Percentiles rank a stretch among this genome's conserved stretches.
Evolutionary conservation across 2,888 invertebrate genomes (phyloP).

Genomic region (Bugula neritina): DNA sequence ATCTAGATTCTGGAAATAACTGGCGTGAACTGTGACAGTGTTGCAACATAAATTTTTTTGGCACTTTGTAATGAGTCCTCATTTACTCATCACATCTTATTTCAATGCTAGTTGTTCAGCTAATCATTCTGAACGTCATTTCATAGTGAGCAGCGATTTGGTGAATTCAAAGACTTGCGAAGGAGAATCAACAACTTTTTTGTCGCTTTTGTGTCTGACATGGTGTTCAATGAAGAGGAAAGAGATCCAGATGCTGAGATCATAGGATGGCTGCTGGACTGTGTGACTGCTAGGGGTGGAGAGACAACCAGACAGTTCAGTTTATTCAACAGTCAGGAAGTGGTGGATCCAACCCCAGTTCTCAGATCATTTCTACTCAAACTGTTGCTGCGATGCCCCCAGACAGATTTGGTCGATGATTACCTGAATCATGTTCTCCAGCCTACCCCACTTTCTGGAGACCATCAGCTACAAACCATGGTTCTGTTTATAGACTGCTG

Average conservation of each 20-base stretch:
- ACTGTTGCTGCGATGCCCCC: slow-evolving; percentile 35
- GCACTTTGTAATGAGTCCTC: too few relatives aligned
- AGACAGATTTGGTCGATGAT: not conserved
- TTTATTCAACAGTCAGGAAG: slow-evolving; percentile 32
- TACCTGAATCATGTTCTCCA: not conserved
- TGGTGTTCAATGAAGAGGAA: slow-evolving; percentile 32
- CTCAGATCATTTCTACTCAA: slow-evolving; percentile 42
- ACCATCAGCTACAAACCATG: slow-evolving; percentile 9
- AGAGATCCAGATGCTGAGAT: slow-evolving; percentile 30
- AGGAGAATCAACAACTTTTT: slow-evolving; percentile 33
- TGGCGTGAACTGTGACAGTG: too few relatives aligned
- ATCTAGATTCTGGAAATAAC: too few relatives aligned
- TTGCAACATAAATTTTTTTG: too few relatives aligned
- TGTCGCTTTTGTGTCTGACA: slow-evolving; percentile 33
- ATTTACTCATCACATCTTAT: too few relatives aligned
- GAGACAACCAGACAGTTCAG: slow-evolving; percentile 4
- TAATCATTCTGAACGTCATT: too few relatives aligned
- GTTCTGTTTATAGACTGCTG: slow-evolving; percentile 18
- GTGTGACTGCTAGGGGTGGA: slow-evolving; percentile 30
- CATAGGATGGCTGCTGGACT: slow-evolving; percentile 31
- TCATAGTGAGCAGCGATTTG: slow-evolving; percentile 22
- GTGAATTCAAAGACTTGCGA: slow-evolving; percentile 31
- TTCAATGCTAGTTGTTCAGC: too few relatives aligned
- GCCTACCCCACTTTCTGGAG: not conserved
- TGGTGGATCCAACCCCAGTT: slow-evolving; percentile 42